Conservation (phyloP, 2,888 invertebrate species). For the Amphipoea oculea region DNA sequence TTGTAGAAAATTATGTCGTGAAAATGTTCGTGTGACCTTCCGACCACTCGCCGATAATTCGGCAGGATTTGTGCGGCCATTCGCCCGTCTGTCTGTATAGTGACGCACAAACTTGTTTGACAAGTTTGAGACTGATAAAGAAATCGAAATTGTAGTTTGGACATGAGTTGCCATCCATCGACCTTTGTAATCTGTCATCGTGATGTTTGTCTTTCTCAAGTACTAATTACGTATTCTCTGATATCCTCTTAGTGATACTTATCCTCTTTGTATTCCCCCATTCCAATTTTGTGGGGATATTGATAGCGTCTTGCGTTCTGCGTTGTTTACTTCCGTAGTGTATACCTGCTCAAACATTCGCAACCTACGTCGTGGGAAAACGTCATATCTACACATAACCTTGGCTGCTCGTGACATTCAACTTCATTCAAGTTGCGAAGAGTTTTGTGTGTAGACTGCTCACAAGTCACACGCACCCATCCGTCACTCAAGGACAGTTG, state of each 20-base stretch:
- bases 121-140: slow-evolving; percentile 38
- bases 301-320: not conserved
- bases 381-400: slow-evolving; percentile 5
- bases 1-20: slow-evolving; percentile 21
- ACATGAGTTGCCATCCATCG: slow-evolving; percentile 19
- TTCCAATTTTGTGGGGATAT: not conserved
- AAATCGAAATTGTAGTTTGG: slow-evolving; percentile 40
- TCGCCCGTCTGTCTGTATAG: not conserved
- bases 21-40: slow-evolving; percentile 35
- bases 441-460: not conserved
- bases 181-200: slow-evolving; percentile 11
- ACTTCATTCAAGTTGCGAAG: slow-evolving; percentile 35
- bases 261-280: not conserved
- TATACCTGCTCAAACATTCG: not conserved
- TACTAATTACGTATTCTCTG: slow-evolving; percentile 1
- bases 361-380: not conserved
- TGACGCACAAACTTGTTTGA: slow-evolving; percentile 53
- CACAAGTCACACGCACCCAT: not conserved
- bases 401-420: slow-evolving; percentile 44
- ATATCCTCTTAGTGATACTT: not conserved
- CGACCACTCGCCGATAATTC: not conserved
- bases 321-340: not conserved
- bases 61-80: slow-evolving; percentile 9
- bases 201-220: slow-evolving; percentile 11
- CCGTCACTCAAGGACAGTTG: slow-evolving; percentile 7